A percentile compares a stretch with the other conserved stretches of the same genome.
phyloP scores from a whole-genome alignment of 2,113 vertebrate genomes.

The Oreocharis arfaki region DNA sequence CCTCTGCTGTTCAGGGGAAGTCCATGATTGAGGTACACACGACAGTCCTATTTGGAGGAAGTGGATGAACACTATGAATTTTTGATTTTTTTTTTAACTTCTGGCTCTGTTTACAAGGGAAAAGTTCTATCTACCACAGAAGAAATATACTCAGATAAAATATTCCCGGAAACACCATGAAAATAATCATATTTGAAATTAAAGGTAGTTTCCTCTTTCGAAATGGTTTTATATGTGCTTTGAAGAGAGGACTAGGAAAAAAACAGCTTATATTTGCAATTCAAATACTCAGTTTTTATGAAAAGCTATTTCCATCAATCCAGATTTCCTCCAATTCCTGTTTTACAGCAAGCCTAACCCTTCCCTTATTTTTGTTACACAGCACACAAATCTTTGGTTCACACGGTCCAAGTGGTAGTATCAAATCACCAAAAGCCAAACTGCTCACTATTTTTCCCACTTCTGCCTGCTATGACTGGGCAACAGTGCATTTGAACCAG shows the following conservation, averaged over 20 bases:
- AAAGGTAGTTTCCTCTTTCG: neutral
- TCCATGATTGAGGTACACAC: neutral
- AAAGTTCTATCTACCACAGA: neutral
- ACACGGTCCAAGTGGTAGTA: neutral
- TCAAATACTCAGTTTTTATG: neutral
- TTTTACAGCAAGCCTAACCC: neutral
- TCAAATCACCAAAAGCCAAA: neutral
- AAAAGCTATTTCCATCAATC: neutral
- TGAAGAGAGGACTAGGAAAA: neutral
- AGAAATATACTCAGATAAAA: neutral
- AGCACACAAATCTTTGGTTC: neutral
- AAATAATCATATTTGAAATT: neutral
- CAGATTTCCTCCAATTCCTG: neutral
- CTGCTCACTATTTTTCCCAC: neutral
- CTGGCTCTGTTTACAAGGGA: neutral
- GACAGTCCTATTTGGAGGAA: neutral
- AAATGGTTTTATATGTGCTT: neutral
- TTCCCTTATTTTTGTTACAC: neutral
- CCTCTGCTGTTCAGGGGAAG: neutral
- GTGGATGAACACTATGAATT: neutral
- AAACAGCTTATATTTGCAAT: neutral
- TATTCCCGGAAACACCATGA: neutral
- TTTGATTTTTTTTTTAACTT: neutral
- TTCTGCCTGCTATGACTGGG: neutral
- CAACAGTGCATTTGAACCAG: neutral